Evolutionary conservation across 2,113 vertebrate genomes (phyloP), one percentile per base, ranked within the genome.

Genomic region (Reinhardtius hippoglossoides): DNA sequence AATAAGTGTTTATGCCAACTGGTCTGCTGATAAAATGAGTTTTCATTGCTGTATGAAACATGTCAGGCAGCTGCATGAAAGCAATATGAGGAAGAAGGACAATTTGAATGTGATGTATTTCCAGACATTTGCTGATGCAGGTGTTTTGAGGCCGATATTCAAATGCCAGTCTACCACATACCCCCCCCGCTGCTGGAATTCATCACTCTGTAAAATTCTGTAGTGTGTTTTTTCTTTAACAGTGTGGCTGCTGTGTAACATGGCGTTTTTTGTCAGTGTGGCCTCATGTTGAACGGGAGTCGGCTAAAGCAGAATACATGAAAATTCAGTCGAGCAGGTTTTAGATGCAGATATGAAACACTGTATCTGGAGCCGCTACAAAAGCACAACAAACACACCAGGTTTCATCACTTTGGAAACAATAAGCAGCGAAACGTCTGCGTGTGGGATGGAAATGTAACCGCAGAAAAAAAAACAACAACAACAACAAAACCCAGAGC

Each of bases 41-140:
- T 44, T 48, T 9, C 52, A 54, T 71, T 65, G 40, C 67, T 78
- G 59, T 60, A 74, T 68, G 15, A 86, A 70, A 69, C 61, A 55
- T 57, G 42, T 57, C 66, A 68, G 64, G n/a, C 58, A 40, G 62
- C 69, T 57, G 10, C 57, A 60, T 60, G 48, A 74, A 69, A 56
- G 46, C 55, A 70, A 71, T 46, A 65, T 9, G 46, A 74, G 67
- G 13, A 10, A 42, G 42, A 65, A 31, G 24, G 56, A 35, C 60
- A 63, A 67, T 80, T 13, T 71, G 60, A 82, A 80, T 27, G 68
- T 84, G 87, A 92, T 83, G 71, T 37, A 83, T 78, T 59, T 71
- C 79, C 57, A 79, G 74, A 81, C 57, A 79, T 86, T 80, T 87
- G 88, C 84, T 90, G 91, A 91, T 54, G 59, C 64, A 71, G 79